Evolutionary conservation across 92 coral and sea anemone genomes (phyloP).

Genomic region (Paramuricea clavata): DNA sequence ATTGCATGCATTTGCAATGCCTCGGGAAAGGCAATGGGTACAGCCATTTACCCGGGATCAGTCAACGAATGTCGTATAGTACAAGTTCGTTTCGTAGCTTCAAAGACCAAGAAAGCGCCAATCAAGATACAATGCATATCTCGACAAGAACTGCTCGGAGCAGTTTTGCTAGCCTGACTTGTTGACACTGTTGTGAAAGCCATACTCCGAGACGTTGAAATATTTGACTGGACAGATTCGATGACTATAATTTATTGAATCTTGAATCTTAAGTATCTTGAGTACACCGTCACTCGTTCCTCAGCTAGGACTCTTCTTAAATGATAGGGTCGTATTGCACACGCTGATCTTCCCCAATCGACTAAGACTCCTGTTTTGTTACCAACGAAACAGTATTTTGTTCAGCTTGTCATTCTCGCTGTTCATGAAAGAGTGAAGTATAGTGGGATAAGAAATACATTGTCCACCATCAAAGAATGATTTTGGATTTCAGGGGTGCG

Average conservation of each 20-base stretch:
- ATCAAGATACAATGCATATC: not conserved
- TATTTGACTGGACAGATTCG: not conserved
- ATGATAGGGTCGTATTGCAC: slow-evolving; percentile 62
- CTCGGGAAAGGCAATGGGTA: not conserved
- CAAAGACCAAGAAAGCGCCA: not conserved
- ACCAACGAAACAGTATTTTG: slow-evolving; percentile 45
- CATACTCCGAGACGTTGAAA: not conserved
- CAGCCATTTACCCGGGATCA: not conserved
- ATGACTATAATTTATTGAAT: too few species aligned
- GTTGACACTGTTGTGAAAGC: not conserved
- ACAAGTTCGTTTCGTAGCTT: not conserved
- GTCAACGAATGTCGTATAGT: not conserved
- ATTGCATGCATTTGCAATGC: not conserved
- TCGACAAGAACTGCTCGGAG: not conserved
- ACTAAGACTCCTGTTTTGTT: slow-evolving; percentile 60
- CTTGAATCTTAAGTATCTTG: too few species aligned
- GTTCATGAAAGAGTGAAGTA: slow-evolving; percentile 46
- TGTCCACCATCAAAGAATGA: slow-evolving; percentile 46
- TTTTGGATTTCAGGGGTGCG: slow-evolving; percentile 60
- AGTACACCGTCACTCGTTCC: slow-evolving; percentile 49
- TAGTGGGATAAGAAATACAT: slow-evolving; percentile 42
- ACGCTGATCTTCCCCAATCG: slow-evolving; percentile 55
- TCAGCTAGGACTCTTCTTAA: slow-evolving; percentile 55
- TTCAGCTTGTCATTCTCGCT: slow-evolving; percentile 38
- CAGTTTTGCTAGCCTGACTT: not conserved